Conservation (phyloP, 2,113 vertebrate species). For the Daboia siamensis region DNA sequence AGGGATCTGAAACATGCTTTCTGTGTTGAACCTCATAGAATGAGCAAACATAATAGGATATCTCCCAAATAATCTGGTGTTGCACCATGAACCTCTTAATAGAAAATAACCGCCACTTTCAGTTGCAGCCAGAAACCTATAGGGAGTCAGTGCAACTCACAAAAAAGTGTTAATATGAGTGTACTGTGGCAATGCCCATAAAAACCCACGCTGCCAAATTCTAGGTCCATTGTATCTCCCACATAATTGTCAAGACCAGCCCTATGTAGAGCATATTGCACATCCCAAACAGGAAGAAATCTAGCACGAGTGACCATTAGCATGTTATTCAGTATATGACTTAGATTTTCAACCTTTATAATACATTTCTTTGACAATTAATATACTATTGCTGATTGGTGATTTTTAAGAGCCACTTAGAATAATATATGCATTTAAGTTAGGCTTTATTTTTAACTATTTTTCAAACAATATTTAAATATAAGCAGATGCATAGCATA, state of each 20-base stretch:
- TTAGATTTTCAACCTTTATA: neutral
- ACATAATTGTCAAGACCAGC: neutral
- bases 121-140: neutral
- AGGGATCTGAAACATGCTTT: neutral
- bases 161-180: neutral
- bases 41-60: neutral
- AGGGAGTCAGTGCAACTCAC: neutral
- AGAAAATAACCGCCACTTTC: neutral
- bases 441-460: neutral
- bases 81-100: neutral
- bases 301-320: neutral
- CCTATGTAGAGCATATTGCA: neutral
- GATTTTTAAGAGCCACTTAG: neutral
- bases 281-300: neutral
- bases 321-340: neutral
- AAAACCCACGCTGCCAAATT: neutral
- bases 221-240: neutral
- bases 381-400: neutral
- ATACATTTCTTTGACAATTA: neutral
- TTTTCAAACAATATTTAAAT: neutral
- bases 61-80: neutral
- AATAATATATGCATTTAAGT: neutral
- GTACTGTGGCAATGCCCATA: neutral
- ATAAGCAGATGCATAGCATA: neutral
- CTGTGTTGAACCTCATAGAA: neutral